Evolutionary conservation across 2,888 invertebrate species (phyloP).

Genomic region (Ichneumoninae sp.): DNA sequence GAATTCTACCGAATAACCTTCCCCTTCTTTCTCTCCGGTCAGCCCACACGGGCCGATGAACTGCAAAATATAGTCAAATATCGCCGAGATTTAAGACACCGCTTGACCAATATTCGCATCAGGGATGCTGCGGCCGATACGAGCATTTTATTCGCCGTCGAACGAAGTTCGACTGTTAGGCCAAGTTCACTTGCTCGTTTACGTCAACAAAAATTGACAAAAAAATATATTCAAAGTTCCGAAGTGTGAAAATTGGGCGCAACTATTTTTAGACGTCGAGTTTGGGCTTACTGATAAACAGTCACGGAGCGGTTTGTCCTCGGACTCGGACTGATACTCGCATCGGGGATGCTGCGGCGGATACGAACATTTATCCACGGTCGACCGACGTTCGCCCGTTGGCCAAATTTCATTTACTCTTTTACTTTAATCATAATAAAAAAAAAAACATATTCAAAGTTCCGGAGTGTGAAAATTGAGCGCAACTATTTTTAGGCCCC

Average conservation of each 20-base stretch:
- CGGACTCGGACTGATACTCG: neutral
- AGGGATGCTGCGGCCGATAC: neutral
- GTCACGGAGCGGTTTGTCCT: neutral
- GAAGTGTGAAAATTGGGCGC: conserved; percentile 19
- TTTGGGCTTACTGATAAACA: conserved; percentile 27
- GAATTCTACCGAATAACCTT: conserved; percentile 19
- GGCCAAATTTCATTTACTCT: too few species aligned
- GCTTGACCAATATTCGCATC: neutral
- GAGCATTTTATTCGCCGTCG: neutral
- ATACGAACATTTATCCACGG: too few species aligned
- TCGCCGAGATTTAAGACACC: neutral
- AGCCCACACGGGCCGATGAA: conserved; percentile 22
- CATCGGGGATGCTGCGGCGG: neutral
- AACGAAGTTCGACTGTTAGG: neutral
- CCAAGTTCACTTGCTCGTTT: neutral
- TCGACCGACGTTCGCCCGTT: too few species aligned
- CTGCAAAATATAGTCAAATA: neutral
- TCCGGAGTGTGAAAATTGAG: conserved; percentile 21
- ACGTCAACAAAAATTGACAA: neutral
- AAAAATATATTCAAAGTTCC: conserved; percentile 1
- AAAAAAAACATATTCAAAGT: neutral
- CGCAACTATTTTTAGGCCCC: conserved; percentile 32
- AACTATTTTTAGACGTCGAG: conserved; percentile 35
- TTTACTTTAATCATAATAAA: neutral
- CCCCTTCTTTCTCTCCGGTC: neutral